Conservation (phyloP, 2,113 vertebrate species). For the Sialia sialis region DNA sequence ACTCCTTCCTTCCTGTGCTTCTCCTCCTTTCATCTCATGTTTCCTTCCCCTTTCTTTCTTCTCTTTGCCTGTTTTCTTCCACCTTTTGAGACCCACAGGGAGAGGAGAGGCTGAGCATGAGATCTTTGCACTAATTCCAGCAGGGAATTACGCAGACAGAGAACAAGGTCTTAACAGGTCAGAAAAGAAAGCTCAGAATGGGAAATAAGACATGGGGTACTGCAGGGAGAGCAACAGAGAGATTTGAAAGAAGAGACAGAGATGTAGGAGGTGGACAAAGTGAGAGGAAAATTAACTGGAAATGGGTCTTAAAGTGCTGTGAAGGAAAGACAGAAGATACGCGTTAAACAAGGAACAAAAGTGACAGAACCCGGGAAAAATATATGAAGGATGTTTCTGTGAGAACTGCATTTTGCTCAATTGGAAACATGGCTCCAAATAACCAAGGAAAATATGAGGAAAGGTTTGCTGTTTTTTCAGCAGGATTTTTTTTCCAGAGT, state of each 20-base stretch:
- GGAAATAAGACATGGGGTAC: neutral
- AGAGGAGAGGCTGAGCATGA: neutral
- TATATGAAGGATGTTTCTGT: neutral
- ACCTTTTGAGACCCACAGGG: neutral
- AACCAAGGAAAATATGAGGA: neutral
- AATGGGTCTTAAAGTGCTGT: conserved; percentile 10
- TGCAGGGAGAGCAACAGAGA: neutral
- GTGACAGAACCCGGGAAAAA: neutral
- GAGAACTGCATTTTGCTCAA: neutral
- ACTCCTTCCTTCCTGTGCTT: neutral
- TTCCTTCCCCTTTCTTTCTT: neutral
- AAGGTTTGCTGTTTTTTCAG: neutral
- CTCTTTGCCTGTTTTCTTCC: neutral
- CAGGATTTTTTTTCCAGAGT: neutral
- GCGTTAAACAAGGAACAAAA: conserved; percentile 6
- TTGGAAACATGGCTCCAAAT: neutral
- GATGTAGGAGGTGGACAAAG: neutral
- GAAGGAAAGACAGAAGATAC: neutral
- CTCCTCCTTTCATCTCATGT: neutral
- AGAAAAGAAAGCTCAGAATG: neutral
- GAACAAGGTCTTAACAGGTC: neutral
- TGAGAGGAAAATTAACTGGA: conserved; percentile 5
- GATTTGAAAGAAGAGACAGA: neutral
- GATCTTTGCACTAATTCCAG: neutral
- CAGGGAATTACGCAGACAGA: neutral